phyloP scores from a whole-genome alignment of 64 coral and sea anemone species.

The Pocillopora damicornis region DNA sequence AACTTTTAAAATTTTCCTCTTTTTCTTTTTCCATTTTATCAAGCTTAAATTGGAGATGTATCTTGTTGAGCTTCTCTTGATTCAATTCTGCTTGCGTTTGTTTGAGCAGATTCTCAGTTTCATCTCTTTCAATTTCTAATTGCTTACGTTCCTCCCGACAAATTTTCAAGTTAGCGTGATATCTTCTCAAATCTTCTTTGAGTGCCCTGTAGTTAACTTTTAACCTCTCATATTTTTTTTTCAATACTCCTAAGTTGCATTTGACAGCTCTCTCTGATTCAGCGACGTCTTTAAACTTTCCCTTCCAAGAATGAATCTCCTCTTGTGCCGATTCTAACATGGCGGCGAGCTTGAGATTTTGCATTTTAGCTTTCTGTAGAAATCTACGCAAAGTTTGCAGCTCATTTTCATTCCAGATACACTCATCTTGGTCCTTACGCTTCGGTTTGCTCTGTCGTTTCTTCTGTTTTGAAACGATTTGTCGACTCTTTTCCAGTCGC shows the following conservation, averaged over 20 bases:
- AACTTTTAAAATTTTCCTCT: conserved; percentile 2
- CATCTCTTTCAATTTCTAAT: conserved; percentile 41
- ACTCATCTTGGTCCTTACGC: conserved; percentile 20
- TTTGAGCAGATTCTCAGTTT: conserved; percentile 24
- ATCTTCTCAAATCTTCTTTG: conserved; percentile 77
- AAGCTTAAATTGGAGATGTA: conserved; percentile 37
- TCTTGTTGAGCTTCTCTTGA: conserved; percentile 55
- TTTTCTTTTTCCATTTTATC: conserved; percentile 39
- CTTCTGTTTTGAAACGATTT: neutral
- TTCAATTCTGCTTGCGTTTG: conserved; percentile 43
- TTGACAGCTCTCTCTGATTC: conserved; percentile 26
- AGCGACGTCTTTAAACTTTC: neutral
- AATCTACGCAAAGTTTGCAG: conserved; percentile 60
- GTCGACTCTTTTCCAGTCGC: neutral
- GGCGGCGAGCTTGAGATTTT: conserved; percentile 68
- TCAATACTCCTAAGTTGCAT: conserved; percentile 46
- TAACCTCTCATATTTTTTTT: conserved; percentile 70
- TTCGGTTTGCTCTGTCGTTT: neutral
- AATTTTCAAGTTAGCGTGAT: conserved; percentile 66
- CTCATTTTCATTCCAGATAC: conserved; percentile 69
- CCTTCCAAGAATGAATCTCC: conserved; percentile 42
- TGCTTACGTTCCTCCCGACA: conserved; percentile 37
- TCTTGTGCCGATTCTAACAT: conserved; percentile 49
- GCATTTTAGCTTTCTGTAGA: conserved; percentile 76
- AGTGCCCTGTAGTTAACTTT: conserved; percentile 85